These are phyloP conservation scores for Metridium senile DNA, from an alignment of 92 coral and sea anemone genomes.

Conservation along the genomic window DNA sequence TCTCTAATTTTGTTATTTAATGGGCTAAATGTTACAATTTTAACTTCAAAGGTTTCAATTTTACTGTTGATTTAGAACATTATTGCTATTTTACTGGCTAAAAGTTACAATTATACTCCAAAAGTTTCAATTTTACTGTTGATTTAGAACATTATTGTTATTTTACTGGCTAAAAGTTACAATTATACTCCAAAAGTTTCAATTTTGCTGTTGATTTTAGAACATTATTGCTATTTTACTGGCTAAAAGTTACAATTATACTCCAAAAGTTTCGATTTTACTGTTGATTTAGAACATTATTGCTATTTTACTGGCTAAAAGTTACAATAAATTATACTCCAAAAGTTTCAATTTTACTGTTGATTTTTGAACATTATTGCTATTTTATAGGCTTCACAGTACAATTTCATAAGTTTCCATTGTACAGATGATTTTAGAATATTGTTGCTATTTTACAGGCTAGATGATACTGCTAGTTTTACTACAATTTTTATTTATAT, in stretches of 20 bases:
- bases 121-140: neutral
- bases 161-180: neutral
- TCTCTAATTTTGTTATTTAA: no score
- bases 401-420: neutral
- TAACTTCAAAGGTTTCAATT: neutral
- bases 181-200: neutral
- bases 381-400: neutral
- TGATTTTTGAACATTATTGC: neutral
- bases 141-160: neutral
- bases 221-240: neutral
- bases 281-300: neutral
- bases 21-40: neutral
- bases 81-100: neutral
- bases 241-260: neutral
- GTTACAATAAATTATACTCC: neutral
- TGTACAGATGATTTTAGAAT: neutral
- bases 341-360: neutral
- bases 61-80: neutral
- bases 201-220: neutral
- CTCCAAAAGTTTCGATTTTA: neutral
- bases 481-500: no score
- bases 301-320: neutral
- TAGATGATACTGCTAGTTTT: no score
- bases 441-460: neutral
- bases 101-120: neutral